Evolutionary conservation across 1,140 invertebrate genomes (phyloP), one percentile per base, ranked within the genome.

Genomic region (Linepithema humile): DNA sequence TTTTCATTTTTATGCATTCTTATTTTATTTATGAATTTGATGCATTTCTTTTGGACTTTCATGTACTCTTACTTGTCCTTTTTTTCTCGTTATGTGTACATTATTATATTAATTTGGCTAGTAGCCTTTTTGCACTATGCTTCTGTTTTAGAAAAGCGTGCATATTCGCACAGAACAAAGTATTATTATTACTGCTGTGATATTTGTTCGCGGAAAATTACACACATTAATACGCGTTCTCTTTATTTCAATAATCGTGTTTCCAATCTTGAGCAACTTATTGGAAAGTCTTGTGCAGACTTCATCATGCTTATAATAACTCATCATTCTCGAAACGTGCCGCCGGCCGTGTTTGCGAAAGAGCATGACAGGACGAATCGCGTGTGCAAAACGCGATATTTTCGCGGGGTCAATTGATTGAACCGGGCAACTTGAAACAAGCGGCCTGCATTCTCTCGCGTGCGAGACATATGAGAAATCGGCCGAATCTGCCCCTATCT

Each of bases 401-500:
- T 65, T 69, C 35, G 50, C 48, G 15, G 26, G 45, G 35, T 70
- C 75, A 43, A 80, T 80, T 32, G 75, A 80, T 69, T 48, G 32
- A 12, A 17, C 50, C n/a, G n/a, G 38, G 26, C 67, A 67, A 15
- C 65, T 43, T 35, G 48, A 26, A 70, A 70, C 35, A 38, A 73
- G 67, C 64, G 32, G 48, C 10, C 23, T 29, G 45, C 32, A 40
- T 43, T 72, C 65, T 62, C 48, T 40, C 38, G 70, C 43, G 53
- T 64, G 48, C 23, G 85, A 84, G 77, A 88, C 84, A 74, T 67
- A 67, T 65, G 69, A 85, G 73, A 90, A 92, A 91, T 91, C 89
- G 82, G 83, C n/a, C 86, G 88, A 84, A 82, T 60, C 85, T 59
- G 48, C 69, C 67, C 73, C 40, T 32, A n/a, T 55, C 57, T 12